Percentiles rank a stretch among this genome's conserved stretches.
phyloP scores from a whole-genome alignment of 2,797 vertebrate genomes.

The Vipera ursinii region DNA sequence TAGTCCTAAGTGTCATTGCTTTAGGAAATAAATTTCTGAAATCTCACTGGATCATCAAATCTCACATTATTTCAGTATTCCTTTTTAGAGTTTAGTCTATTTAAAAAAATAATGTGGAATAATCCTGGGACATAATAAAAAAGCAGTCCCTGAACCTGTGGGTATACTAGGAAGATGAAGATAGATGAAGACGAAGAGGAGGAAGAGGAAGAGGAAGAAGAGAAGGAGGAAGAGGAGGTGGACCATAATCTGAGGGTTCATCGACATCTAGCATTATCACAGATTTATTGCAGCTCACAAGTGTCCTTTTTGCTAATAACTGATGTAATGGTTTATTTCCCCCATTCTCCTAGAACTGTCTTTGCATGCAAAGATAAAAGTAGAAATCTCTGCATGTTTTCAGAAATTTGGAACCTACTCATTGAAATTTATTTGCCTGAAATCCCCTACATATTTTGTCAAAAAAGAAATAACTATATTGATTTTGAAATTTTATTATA shows the following conservation, averaged over 20 bases:
- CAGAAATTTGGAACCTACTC: neutral
- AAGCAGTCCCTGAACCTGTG: neutral
- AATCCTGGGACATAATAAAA: neutral
- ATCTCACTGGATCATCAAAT: neutral
- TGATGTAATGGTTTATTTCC: neutral
- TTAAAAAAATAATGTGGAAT: neutral
- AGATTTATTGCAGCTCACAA: neutral
- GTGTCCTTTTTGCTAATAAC: neutral
- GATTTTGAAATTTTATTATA: neutral
- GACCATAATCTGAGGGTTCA: neutral
- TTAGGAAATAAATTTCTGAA: neutral
- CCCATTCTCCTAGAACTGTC: neutral
- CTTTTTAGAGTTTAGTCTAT: neutral
- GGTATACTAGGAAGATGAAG: neutral
- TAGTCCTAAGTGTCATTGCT: neutral
- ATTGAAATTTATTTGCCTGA: neutral
- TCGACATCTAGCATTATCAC: neutral
- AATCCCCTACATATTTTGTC: neutral
- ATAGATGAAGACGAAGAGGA: neutral
- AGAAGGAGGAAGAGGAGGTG: neutral
- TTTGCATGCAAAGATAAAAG: neutral
- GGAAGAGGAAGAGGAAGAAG: neutral
- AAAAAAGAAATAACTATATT: neutral
- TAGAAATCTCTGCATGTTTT: neutral
- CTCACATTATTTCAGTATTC: neutral